Evolutionary conservation across 1,140 invertebrate genomes (phyloP).

Genomic region (Aradophagus sp.): DNA sequence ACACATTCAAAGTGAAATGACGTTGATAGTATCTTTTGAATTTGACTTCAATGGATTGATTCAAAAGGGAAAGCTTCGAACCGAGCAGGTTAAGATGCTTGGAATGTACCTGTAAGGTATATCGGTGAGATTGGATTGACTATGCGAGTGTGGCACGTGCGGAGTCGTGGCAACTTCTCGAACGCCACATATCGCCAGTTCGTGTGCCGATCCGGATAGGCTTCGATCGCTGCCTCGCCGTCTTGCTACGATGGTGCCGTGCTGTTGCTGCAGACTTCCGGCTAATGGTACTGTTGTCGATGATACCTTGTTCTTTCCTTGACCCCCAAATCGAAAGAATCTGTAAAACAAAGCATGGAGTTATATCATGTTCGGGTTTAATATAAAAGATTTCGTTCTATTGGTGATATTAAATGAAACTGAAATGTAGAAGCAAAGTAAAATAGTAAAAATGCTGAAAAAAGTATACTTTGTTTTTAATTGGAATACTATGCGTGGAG

Average conservation of each 20-base stretch:
- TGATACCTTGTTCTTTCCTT: conserved; percentile 87
- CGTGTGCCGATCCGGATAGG: conserved; percentile 86
- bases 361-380: too few species aligned
- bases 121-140: conserved; percentile 87
- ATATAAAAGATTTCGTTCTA: too few species aligned
- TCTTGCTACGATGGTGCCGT: conserved; percentile 64
- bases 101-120: conserved; percentile 81
- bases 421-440: too few species aligned
- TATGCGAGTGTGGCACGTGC: conserved; percentile 84
- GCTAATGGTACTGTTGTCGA: conserved; percentile 77
- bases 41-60: conserved; percentile 8
- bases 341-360: too few species aligned
- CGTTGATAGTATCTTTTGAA: not conserved
- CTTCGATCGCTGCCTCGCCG: conserved; percentile 87
- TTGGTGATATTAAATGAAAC: too few species aligned
- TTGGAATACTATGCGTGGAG: too few species aligned
- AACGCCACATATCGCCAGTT: conserved; percentile 82
- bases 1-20: not conserved
- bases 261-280: conserved; percentile 70
- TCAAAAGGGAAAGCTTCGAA: conserved; percentile 6
- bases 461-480: too few species aligned
- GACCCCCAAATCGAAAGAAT: conserved; percentile 92
- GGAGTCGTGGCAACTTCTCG: conserved; percentile 72
- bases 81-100: not conserved
- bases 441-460: too few species aligned